phyloP scores from a whole-genome alignment of 2,113 vertebrate species.

The Apeltes quadracus region DNA sequence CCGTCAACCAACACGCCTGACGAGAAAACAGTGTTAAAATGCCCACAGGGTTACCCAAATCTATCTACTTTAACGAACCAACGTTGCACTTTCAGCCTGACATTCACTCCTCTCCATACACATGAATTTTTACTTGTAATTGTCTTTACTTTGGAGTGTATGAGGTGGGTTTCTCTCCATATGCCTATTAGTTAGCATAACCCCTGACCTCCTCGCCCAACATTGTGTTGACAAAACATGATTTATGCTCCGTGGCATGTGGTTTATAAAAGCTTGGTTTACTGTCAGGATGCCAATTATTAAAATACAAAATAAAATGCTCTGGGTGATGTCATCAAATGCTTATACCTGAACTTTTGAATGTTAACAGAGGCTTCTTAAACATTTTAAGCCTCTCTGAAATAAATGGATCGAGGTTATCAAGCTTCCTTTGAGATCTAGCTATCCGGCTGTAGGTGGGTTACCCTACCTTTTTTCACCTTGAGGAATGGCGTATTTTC shows the following conservation, averaged over 20 bases:
- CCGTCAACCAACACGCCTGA: not conserved
- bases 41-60: slow-evolving; percentile 16
- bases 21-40: slow-evolving; percentile 35
- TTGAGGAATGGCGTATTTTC: slow-evolving; percentile 11
- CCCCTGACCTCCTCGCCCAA: slow-evolving; percentile 26
- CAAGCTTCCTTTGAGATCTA: not conserved
- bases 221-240: slow-evolving; percentile 35
- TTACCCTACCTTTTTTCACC: not conserved
- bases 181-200: slow-evolving; percentile 41
- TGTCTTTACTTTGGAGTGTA: slow-evolving; percentile 16
- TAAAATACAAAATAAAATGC: not conserved
- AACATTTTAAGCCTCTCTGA: slow-evolving; percentile 1
- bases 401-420: slow-evolving; percentile 12
- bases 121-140: not conserved
- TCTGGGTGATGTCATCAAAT: slow-evolving; percentile 1
- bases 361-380: not conserved
- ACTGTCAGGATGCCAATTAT: slow-evolving; percentile 51
- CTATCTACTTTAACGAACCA: slow-evolving; percentile 44
- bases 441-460: not conserved
- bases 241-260: slow-evolving; percentile 46
- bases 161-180: not conserved
- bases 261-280: slow-evolving; percentile 13
- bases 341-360: slow-evolving; percentile 39
- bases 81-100: slow-evolving; percentile 24
- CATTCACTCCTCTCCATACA: slow-evolving; percentile 6